These are phyloP conservation scores for Anoplius nigerrimus DNA, from an alignment of 2,888 invertebrate genomes.

Conservation along the genomic window DNA sequence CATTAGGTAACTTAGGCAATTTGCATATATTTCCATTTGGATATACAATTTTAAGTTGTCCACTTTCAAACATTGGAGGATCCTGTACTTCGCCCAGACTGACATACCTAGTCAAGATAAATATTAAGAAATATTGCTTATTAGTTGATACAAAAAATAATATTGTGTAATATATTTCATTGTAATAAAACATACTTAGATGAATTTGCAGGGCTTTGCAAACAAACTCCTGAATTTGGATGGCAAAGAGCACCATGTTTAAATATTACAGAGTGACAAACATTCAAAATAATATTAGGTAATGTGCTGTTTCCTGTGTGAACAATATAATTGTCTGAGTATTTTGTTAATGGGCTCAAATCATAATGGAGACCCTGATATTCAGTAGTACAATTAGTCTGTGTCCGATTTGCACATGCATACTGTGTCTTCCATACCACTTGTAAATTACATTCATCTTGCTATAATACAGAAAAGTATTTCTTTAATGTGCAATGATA, in stretches of 20 bases:
- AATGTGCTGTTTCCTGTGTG: slow-evolving; percentile 33
- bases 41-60: slow-evolving; percentile 51
- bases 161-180: neutral
- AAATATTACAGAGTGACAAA: slow-evolving; percentile 67
- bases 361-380: slow-evolving; percentile 58
- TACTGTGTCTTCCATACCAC: slow-evolving; percentile 60
- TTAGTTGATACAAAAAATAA: neutral
- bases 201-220: slow-evolving; percentile 29
- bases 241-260: slow-evolving; percentile 44
- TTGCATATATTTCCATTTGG: slow-evolving; percentile 54
- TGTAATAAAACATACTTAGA: neutral
- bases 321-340: slow-evolving; percentile 64
- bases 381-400: slow-evolving; percentile 54
- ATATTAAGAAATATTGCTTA: neutral
- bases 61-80: slow-evolving; percentile 31
- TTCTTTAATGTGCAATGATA: neutral
- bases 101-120: slow-evolving; percentile 18
- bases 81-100: slow-evolving; percentile 42
- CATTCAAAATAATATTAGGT: slow-evolving; percentile 62
- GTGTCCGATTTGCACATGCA: slow-evolving; percentile 53
- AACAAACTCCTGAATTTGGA: slow-evolving; percentile 48
- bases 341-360: slow-evolving; percentile 56
- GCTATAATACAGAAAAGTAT: slow-evolving; percentile 30
- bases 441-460: slow-evolving; percentile 46
- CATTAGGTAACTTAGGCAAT: fast-evolving